Conservation (phyloP, 2,797 vertebrate genomes). For the Chanos chanos region DNA sequence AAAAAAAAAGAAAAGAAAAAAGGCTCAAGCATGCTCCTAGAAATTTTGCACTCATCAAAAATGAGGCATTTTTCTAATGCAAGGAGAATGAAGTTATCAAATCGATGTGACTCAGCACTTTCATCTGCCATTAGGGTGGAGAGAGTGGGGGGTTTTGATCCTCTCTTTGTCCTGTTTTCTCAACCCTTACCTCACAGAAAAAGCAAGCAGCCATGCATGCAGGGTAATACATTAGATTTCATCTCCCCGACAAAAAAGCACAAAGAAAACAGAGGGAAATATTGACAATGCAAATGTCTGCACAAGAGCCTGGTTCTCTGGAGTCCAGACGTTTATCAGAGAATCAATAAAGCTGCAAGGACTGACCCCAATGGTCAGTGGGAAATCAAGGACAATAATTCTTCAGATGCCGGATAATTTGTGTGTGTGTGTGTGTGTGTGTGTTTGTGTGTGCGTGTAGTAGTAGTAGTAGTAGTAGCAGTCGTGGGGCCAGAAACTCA, state of each 20-base stretch:
- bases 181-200: neutral
- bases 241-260: neutral
- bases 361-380: neutral
- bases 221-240: slow-evolving; percentile 6
- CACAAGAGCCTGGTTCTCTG: slow-evolving; percentile 18
- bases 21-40: no score
- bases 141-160: neutral
- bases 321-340: slow-evolving; percentile 12
- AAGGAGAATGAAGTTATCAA: no score
- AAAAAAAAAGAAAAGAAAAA: no score
- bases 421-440: neutral
- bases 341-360: slow-evolving; percentile 21
- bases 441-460: no score
- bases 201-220: neutral
- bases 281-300: slow-evolving; percentile 31
- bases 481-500: no score
- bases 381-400: no score
- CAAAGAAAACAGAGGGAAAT: slow-evolving; percentile 14
- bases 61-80: no score
- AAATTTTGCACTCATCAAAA: no score
- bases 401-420: neutral
- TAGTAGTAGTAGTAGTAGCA: no score
- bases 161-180: neutral
- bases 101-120: no score
- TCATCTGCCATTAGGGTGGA: no score